A percentile compares a stretch with the other conserved stretches of the same genome.
Evolutionary conservation across 2,888 invertebrate species (phyloP).

Genomic region (Ophioninae sp.): DNA sequence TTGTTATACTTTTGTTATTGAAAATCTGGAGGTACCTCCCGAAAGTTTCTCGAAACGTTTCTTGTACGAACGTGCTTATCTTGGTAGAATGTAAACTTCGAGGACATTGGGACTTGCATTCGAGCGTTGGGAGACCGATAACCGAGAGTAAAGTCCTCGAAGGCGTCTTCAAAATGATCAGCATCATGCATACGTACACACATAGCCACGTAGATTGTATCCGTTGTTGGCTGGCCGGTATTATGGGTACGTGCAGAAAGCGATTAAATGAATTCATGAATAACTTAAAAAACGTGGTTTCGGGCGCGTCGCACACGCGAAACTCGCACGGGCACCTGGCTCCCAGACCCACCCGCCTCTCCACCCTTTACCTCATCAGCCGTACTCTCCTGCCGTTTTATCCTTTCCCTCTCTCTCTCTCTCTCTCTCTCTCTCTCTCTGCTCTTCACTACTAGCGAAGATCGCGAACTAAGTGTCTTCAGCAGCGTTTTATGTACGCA

Average conservation of each 20-base stretch:
- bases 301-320: constrained; percentile 61
- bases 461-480: constrained; percentile 20
- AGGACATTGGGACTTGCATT: too few relatives aligned
- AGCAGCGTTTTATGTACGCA: constrained; percentile 10
- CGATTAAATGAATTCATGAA: constrained; percentile 81
- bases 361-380: constrained; percentile 21
- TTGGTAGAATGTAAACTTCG: too few relatives aligned
- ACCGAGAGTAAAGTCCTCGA: too few relatives aligned
- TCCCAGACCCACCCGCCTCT: constrained; percentile 48
- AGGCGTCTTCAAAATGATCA: neutral
- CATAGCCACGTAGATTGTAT: constrained; percentile 18
- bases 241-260: constrained; percentile 73
- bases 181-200: neutral
- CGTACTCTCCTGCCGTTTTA: constrained; percentile 21
- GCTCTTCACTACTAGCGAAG: constrained; percentile 11
- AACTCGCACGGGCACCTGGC: constrained; percentile 72
- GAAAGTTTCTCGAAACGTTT: too few relatives aligned
- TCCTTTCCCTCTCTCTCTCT: too few relatives aligned
- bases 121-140: too few relatives aligned
- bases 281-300: constrained; percentile 75
- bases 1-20: too few relatives aligned
- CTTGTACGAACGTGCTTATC: too few relatives aligned
- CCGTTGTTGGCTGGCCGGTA: constrained; percentile 32
- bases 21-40: too few relatives aligned
- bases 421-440: constrained; percentile 22